These are phyloP conservation scores for Tribolium freemani DNA, from an alignment of 2,888 invertebrate genomes.

Conservation along the genomic window DNA sequence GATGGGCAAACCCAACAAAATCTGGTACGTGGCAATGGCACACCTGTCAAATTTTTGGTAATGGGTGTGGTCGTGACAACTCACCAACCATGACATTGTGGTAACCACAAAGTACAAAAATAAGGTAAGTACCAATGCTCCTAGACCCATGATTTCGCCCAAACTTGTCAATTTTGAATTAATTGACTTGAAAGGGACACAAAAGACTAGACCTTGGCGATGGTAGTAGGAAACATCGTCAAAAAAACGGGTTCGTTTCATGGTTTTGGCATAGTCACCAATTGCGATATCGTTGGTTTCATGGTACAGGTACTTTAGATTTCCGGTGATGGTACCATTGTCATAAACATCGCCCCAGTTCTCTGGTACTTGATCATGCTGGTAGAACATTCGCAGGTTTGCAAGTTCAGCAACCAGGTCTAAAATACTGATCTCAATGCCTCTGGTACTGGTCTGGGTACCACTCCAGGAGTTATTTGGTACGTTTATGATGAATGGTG, in stretches of 20 bases:
- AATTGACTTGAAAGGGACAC: constrained; percentile 42
- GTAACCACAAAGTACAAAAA: constrained; percentile 7
- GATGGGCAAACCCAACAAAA: constrained; percentile 1
- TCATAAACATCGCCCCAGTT: constrained; percentile 10
- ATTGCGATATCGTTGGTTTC: constrained; percentile 14
- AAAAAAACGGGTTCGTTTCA: background rate
- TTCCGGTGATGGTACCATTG: constrained; percentile 39
- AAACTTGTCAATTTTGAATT: background rate
- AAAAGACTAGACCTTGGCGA: constrained; percentile 46
- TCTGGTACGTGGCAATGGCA: background rate
- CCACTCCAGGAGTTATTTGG: constrained; percentile 24
- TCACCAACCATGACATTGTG: background rate
- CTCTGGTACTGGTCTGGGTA: background rate
- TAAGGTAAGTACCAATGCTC: constrained; percentile 4
- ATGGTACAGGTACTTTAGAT: constrained; percentile 1
- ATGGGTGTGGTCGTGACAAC: background rate
- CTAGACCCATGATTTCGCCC: background rate
- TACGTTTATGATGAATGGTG: constrained; percentile 47
- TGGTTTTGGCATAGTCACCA: constrained; percentile 13
- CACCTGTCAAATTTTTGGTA: background rate
- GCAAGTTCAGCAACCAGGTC: background rate
- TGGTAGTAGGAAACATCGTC: constrained; percentile 41
- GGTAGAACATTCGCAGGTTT: background rate
- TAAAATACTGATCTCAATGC: constrained; percentile 20
- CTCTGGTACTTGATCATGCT: background rate